Percentiles rank a stretch among this genome's conserved stretches.
phyloP scores from a whole-genome alignment of 1,140 invertebrate species.

The Eriocheir sinensis region DNA sequence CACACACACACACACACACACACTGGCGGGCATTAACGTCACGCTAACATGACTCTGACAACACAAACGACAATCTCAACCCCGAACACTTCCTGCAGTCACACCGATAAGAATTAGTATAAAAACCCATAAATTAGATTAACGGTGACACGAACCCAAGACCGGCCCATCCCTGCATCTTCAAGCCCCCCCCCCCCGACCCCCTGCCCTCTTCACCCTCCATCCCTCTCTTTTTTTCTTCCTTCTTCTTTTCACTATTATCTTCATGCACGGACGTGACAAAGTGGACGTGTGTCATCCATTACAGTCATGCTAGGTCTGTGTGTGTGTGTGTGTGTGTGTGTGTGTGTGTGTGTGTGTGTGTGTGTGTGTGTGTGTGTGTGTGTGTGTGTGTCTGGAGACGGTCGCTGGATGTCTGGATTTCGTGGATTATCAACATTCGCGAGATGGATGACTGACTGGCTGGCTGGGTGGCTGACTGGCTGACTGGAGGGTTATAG shows the following conservation, averaged over 20 bases:
- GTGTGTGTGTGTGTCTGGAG: conserved; percentile 2
- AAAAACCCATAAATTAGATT: conserved; percentile 65
- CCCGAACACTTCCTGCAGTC: conserved; percentile 46
- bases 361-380: not conserved
- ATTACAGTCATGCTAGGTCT: not conserved
- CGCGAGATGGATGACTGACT: no score
- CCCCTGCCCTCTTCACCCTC: not conserved
- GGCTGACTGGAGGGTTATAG: not conserved
- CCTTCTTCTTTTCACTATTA: not conserved
- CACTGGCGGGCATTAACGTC: not conserved
- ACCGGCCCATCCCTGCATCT: conserved; percentile 42
- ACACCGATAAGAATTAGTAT: conserved; percentile 71
- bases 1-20: conserved; percentile 33
- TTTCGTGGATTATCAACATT: not conserved
- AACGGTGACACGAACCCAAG: conserved; percentile 5
- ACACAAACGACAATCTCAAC: conserved; percentile 42
- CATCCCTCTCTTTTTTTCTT: not conserved
- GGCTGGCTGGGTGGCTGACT: not conserved
- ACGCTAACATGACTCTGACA: not conserved
- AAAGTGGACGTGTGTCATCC: not conserved
- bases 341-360: not conserved
- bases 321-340: not conserved
- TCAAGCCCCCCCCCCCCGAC: not conserved
- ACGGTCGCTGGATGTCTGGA: not conserved
- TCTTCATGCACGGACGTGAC: not conserved